Evolutionary conservation across 2,888 invertebrate genomes (phyloP), one percentile per base, ranked within the genome.

Genomic region (Agriopis leucophaearia): DNA sequence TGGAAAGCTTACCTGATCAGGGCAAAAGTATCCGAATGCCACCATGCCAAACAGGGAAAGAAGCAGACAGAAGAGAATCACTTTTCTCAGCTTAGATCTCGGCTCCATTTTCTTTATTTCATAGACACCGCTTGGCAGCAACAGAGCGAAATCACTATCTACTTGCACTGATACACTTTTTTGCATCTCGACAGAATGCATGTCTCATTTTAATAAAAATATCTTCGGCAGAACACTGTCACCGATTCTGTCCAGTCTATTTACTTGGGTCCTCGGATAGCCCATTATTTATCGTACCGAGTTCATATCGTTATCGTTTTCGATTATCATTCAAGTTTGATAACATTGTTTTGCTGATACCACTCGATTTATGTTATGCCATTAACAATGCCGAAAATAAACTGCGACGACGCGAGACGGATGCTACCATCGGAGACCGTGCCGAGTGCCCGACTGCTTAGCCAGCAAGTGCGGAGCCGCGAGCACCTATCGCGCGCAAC

Each of bases 21-120:
- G 97, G 87, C 97, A 98, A 86, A 97, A 97, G 90, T 97, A 98
- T 82, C 98, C 97, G 88, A 98, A 97, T 82, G 97, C 98, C 79
- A 98, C 96, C 90, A 98, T 97, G 77, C 98, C 97, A 87, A 97
- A 96, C 74, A 98, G 95, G 78, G 97, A 97, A 83, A 98, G 95
- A 81, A 96, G 95, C 84, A 97, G 95, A 93, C 97, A 97, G 90
- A 97, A 95, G 83, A 97, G 94, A 84, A 96, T 96, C 87, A 97
- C 96, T 94, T 96, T 96, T 87, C 97, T 96, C 86, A 97, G 94
- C 91, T 96, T 96, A 82, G 97, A 96, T 92, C 96, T 96, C 84
- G 97, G 96, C 95, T 97, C 97, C 97, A 97, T 97, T 95, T 96
- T 96, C 91, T 96, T 96, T 83, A 96, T 96, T 94, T 97, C 96